Evolutionary conservation across 2,888 invertebrate genomes (phyloP).

Genomic region (Acheta domesticus): DNA sequence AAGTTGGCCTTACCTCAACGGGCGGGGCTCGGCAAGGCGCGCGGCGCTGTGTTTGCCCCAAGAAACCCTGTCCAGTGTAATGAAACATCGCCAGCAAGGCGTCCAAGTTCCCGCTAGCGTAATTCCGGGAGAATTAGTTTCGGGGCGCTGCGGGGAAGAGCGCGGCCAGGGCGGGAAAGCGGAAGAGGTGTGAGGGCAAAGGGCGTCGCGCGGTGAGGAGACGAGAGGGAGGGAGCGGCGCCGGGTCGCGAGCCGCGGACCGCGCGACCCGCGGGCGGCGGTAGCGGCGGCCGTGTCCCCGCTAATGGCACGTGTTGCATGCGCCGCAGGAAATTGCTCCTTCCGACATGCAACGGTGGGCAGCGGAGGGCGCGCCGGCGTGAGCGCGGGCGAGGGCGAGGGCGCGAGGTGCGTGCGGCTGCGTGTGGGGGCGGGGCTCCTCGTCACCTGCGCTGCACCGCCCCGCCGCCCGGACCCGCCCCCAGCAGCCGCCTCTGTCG

Average conservation of each 20-base stretch:
- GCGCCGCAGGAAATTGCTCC: constrained; percentile 40
- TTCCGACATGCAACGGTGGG: constrained; percentile 40
- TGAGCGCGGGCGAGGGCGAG: background rate
- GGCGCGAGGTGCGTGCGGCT: background rate
- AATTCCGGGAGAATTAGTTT: constrained; percentile 18
- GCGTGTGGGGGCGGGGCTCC: background rate
- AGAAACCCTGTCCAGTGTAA: constrained; percentile 18
- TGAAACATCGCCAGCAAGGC: constrained; percentile 18
- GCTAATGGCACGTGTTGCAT: constrained; percentile 32
- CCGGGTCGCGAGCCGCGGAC: constrained; percentile 9
- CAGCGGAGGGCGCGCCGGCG: background rate
- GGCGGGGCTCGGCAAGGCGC: background rate
- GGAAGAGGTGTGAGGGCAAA: constrained; percentile 37
- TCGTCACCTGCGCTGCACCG: background rate
- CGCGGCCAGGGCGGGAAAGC: constrained; percentile 33
- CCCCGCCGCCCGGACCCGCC: background rate
- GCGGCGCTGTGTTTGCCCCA: background rate
- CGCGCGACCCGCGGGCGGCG: background rate
- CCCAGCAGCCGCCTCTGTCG: background rate
- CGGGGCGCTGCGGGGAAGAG: constrained; percentile 20
- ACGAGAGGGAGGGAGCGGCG: background rate
- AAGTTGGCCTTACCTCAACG: constrained; percentile 18
- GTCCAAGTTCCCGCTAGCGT: background rate
- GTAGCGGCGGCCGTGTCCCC: background rate
- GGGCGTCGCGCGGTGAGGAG: constrained; percentile 32